phyloP scores from a whole-genome alignment of 2,113 vertebrate genomes.

The Pachycephala philippinensis region DNA sequence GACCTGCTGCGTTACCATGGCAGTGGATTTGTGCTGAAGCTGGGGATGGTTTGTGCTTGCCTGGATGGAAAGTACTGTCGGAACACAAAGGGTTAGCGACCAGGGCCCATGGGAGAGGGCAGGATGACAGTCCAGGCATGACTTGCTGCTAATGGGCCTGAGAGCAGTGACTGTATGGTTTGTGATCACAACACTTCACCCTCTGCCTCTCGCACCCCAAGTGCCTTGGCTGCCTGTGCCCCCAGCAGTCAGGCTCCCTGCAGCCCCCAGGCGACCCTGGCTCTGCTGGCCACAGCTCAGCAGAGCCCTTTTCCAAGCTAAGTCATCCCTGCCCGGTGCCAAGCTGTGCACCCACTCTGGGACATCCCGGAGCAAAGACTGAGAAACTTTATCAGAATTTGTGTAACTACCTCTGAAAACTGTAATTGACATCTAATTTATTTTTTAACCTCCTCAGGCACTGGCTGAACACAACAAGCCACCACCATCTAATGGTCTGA shows the following conservation, averaged over 20 bases:
- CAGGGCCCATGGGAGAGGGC: slow-evolving; percentile 64
- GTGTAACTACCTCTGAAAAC: not conserved
- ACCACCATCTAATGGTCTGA: not conserved
- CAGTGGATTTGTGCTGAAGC: slow-evolving; percentile 9
- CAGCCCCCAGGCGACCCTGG: no score
- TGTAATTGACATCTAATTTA: not conserved
- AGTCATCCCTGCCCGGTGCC: not conserved
- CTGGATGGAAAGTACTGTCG: slow-evolving; percentile 67
- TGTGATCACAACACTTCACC: slow-evolving; percentile 64
- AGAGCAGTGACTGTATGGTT: slow-evolving; percentile 64
- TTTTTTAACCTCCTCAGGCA: not conserved
- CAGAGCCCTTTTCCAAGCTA: not conserved
- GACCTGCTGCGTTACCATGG: slow-evolving; percentile 46
- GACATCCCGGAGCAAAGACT: not conserved
- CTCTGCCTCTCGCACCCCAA: slow-evolving; percentile 21
- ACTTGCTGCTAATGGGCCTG: slow-evolving; percentile 67
- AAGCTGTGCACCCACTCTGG: no score
- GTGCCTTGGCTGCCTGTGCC: not conserved
- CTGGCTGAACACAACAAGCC: not conserved
- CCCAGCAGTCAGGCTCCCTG: not conserved
- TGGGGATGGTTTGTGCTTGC: slow-evolving; percentile 64
- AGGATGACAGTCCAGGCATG: slow-evolving; percentile 63
- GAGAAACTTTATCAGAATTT: not conserved
- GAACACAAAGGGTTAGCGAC: slow-evolving; percentile 53
- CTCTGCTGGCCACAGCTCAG: not conserved